Percentiles rank a stretch among this genome's conserved stretches.
Conservation (phyloP, 1,140 invertebrate species). For the Drosophila busckii region DNA sequence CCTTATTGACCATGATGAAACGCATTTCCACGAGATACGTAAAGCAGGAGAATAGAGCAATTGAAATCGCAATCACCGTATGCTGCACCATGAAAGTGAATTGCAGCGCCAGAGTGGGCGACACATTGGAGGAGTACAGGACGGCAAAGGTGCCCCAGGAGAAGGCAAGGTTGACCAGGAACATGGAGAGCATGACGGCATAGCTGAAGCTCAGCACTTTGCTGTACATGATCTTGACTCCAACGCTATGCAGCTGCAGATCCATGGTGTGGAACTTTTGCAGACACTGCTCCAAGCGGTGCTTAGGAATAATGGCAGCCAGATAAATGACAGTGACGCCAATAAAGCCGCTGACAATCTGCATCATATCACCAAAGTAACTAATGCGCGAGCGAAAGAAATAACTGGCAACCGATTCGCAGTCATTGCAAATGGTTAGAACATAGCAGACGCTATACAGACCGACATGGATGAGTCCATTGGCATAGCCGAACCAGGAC, state of each 20-base stretch:
- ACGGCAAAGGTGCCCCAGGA: slow-evolving; percentile 51
- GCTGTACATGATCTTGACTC: slow-evolving; percentile 74
- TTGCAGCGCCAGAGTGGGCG: slow-evolving; percentile 51
- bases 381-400: slow-evolving; percentile 69
- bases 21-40: slow-evolving; percentile 69
- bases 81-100: slow-evolving; percentile 69
- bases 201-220: slow-evolving; percentile 66
- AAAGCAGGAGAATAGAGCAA: slow-evolving; percentile 59
- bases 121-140: slow-evolving; percentile 39
- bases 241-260: slow-evolving; percentile 47
- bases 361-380: slow-evolving; percentile 69
- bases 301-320: slow-evolving; percentile 61
- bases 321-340: slow-evolving; percentile 74
- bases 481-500: slow-evolving; percentile 55
- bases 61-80: slow-evolving; percentile 58
- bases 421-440: slow-evolving; percentile 56
- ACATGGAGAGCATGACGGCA: slow-evolving; percentile 42
- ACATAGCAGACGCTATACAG: slow-evolving; percentile 54
- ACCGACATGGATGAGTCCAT: slow-evolving; percentile 49
- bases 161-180: slow-evolving; percentile 49
- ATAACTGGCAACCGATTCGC: slow-evolving; percentile 69
- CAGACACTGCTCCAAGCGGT: slow-evolving; percentile 55
- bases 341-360: slow-evolving; percentile 69
- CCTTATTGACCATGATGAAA: slow-evolving; percentile 67
- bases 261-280: slow-evolving; percentile 63